Conservation (phyloP, 2,113 vertebrate genomes). For the Stigmatopora argus region DNA sequence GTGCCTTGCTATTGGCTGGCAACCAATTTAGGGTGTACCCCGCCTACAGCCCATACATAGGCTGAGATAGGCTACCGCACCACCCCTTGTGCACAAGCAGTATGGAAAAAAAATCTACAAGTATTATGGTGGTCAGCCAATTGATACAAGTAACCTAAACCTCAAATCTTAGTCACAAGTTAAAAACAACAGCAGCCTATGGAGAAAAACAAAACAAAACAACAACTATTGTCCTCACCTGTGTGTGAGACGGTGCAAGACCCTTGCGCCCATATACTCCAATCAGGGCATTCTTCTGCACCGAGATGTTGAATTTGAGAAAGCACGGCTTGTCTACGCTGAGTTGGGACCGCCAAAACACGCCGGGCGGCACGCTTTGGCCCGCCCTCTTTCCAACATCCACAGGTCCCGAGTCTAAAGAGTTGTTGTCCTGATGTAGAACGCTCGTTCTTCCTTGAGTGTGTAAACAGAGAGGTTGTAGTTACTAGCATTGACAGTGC, state of each 20-base stretch:
- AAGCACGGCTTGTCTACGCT: conserved; percentile 88
- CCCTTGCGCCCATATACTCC: conserved; percentile 96
- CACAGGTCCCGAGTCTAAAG: conserved; percentile 90
- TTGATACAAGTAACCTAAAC: background rate
- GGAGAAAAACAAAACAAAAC: too few species aligned
- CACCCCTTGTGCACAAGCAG: too few species aligned
- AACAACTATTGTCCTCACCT: conserved; percentile 68
- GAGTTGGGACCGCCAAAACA: conserved; percentile 94
- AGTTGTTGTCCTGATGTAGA: conserved; percentile 88
- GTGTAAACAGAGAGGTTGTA: conserved; percentile 22
- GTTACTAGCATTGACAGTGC: background rate
- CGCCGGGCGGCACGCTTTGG: conserved; percentile 86
- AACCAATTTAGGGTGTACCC: too few species aligned
- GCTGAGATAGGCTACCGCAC: too few species aligned
- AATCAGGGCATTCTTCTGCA: conserved; percentile 94
- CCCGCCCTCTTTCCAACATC: conserved; percentile 83
- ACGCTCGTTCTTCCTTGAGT: conserved; percentile 77
- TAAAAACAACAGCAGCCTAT: background rate
- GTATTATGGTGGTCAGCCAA: too few species aligned
- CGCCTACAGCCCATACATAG: too few species aligned
- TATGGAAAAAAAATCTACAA: too few species aligned
- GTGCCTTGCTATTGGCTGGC: too few species aligned
- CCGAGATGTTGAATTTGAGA: conserved; percentile 99
- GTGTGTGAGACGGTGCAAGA: conserved; percentile 91
- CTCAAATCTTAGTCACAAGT: background rate